Conservation (phyloP, 2,797 vertebrate genomes). For the Eremophila alpestris region DNA sequence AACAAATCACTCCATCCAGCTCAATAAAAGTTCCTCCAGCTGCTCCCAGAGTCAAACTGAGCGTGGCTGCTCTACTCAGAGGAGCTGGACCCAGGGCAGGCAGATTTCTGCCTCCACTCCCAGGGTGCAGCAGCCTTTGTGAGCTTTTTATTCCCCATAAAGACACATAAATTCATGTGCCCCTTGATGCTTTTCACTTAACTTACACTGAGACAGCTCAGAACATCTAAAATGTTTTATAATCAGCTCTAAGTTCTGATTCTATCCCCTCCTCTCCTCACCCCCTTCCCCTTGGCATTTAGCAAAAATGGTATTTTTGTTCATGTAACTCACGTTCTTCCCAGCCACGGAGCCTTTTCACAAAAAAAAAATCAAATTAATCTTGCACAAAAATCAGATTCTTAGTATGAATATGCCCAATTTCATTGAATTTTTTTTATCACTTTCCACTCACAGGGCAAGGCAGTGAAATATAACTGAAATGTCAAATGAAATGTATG, state of each 20-base stretch:
- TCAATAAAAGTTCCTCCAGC: neutral
- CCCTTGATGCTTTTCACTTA: neutral
- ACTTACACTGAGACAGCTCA: neutral
- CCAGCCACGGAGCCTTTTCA: neutral
- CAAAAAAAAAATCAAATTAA: slow-evolving; percentile 53
- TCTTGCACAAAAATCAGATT: slow-evolving; percentile 39
- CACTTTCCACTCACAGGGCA: neutral
- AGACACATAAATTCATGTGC: neutral
- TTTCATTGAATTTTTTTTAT: slow-evolving; percentile 33
- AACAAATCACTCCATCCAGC: neutral
- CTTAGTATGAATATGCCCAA: slow-evolving; percentile 17
- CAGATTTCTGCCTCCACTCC: too few species aligned
- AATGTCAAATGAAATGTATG: slow-evolving; percentile 52
- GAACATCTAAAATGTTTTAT: neutral
- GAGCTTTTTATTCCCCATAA: neutral
- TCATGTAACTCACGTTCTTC: slow-evolving; percentile 38
- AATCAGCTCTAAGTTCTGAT: neutral
- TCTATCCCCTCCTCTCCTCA: neutral
- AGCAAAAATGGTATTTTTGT: slow-evolving; percentile 26
- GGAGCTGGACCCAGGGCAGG: neutral
- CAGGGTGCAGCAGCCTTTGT: neutral
- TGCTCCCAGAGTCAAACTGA: neutral
- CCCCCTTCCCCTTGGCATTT: neutral
- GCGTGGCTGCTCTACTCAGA: neutral
- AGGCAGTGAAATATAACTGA: slow-evolving; percentile 47